These are phyloP conservation scores for Anoplius nigerrimus DNA, from an alignment of 2,888 invertebrate species.

Conservation along the genomic window DNA sequence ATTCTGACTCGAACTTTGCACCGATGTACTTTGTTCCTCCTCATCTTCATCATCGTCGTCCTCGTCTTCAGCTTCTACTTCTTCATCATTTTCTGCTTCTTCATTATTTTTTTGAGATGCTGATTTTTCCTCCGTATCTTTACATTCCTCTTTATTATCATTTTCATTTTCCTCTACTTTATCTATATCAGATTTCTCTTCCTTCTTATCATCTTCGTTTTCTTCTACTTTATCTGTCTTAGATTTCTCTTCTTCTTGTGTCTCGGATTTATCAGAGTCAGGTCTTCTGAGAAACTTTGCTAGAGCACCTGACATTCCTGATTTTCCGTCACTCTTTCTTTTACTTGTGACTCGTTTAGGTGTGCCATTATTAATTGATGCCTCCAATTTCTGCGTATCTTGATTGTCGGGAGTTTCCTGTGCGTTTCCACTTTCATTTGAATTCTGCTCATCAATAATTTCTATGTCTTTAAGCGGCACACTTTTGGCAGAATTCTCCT, in stretches of 20 bases:
- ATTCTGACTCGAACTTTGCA: slow-evolving; percentile 7
- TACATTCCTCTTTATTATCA: neutral
- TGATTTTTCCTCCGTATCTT: neutral
- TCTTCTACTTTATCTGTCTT: slow-evolving; percentile 18
- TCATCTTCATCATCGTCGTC: neutral
- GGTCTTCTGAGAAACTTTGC: slow-evolving; percentile 57
- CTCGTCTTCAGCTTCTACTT: slow-evolving; percentile 4
- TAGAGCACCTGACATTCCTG: slow-evolving; percentile 42
- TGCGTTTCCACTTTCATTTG: neutral
- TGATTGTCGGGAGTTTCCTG: slow-evolving; percentile 14
- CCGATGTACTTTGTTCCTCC: neutral
- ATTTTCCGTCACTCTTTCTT: slow-evolving; percentile 39
- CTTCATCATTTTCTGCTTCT: slow-evolving; percentile 2
- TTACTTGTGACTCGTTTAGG: slow-evolving; percentile 32
- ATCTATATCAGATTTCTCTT: neutral
- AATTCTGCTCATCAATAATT: neutral
- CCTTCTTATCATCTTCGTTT: neutral
- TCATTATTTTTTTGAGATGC: neutral
- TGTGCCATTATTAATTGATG: slow-evolving; percentile 7
- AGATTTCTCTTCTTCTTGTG: neutral
- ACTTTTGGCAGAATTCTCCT: slow-evolving; percentile 49
- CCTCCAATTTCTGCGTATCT: slow-evolving; percentile 21
- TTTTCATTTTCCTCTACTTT: slow-evolving; percentile 23
- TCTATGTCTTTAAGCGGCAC: slow-evolving; percentile 10
- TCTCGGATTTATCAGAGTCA: slow-evolving; percentile 14